These are phyloP conservation scores for Uropsilus gracilis DNA, from an alignment of 2,113 vertebrate species.

Conservation along the genomic window DNA sequence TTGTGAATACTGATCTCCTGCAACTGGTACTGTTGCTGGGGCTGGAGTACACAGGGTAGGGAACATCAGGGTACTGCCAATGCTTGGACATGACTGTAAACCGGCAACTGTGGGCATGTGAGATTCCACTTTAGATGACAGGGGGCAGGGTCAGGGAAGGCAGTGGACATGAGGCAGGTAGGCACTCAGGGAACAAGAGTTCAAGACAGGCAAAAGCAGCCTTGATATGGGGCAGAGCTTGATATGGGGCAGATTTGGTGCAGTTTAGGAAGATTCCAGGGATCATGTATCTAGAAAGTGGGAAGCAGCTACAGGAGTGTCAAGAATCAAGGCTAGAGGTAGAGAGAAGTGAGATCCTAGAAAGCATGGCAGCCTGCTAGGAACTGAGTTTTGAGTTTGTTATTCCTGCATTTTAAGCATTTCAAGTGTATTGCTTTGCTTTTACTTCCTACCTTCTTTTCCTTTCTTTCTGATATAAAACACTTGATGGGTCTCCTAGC, in stretches of 20 bases:
- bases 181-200: neutral
- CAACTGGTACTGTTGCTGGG: neutral
- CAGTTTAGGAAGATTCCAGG: neutral
- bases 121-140: neutral
- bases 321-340: neutral
- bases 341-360: neutral
- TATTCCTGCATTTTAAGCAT: neutral
- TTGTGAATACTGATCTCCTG: neutral
- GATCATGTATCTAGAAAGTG: neutral
- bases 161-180: neutral
- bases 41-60: neutral
- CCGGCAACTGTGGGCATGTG: rapidly evolving
- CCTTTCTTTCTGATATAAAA: neutral
- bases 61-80: neutral
- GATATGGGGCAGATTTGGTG: neutral
- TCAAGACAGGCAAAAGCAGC: neutral
- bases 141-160: neutral
- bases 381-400: neutral
- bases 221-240: neutral
- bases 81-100: neutral
- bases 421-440: neutral
- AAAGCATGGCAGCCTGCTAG: neutral
- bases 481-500: neutral
- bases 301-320: neutral
- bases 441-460: neutral